Base-by-base conservation (phyloP, 2,113 vertebrate species). In the Sphyrna mokarran region DNA sequence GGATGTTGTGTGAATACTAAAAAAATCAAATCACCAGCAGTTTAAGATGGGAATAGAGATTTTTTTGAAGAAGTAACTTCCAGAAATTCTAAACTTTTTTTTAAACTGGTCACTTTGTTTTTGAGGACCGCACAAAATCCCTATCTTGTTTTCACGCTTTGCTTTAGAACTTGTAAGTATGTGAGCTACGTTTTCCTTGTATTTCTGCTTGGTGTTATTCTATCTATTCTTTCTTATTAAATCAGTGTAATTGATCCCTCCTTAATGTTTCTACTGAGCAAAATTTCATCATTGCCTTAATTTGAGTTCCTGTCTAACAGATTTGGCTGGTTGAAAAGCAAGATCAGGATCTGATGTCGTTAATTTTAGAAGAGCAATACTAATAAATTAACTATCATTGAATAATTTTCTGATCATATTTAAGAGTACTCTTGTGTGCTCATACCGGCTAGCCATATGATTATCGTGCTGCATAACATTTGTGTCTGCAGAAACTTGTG, bases 1-100 rank as follows among this genome's bases (percentile, higher is more conserved):
- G 96, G 96, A 95, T 95, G 72, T 96, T 0, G 1, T 96, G 96
- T 97, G 97, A 97, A 97, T 96, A 96, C 96, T 95, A 26, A 94
- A 94, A 94, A 94, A 69, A 96, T 90, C 96, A 97, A 97, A 96
- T 96, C 70, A 68, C 95, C 96, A 26, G 95, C 0, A 26, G 76
- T 96, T 97, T 96, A 97, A 96, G 95, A 96, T 96, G 96, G 95
- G 91, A 96, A 95, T 96, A 96, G 96, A 96, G 96, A 96, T 95
- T 96, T 96, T 48, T 96, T 89, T 89, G 16, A 85, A 20, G 96
- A 69, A 86, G 26, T 22, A 86, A 3, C 43, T 37, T 96, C 63
- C 94, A 48, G 90, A 90, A 61, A 93, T 40, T n/a, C 11, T 26
- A 18, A 94, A 69, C 37, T 40, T 37, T 37, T 26, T 89, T 58